Evolutionary conservation across 1,140 invertebrate species (phyloP), one percentile per base, ranked within the genome.

Genomic region (Hermetia illucens): DNA sequence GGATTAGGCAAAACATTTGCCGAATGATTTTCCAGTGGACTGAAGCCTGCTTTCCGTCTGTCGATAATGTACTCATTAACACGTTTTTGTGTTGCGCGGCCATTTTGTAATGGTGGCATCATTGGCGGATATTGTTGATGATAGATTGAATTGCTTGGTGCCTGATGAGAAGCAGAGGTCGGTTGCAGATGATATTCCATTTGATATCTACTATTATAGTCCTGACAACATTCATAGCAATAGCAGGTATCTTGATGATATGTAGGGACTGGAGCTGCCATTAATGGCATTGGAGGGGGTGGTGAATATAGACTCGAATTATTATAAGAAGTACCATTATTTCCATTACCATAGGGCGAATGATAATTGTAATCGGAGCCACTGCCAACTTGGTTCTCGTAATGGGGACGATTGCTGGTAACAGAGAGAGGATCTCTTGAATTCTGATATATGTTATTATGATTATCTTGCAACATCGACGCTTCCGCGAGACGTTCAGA

Each of bases 161-260:
- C 44, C 8, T 34, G 18, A 19, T 34, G 17, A 27, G 38, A n/a
- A 42, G 39, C 34, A 44, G n/a, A n/a, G n/a, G n/a, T n/a, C n/a
- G n/a, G n/a, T n/a, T n/a, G 35, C 21, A 47, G 42, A 36, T 42
- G 50, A 5, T 52, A 52, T 3, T 52, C 51, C 9, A 44, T 9
- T 27, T 27, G 24, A n/a, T n/a, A 27, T 27, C n/a, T n/a, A 27
- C 39, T 35, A 20, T 36, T 49, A 36, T 52, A 59, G 25, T 47
- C 52, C 41, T 60, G 57, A 34, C 57, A n/a, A n/a, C n/a, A 60
- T 16, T 60, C 56, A 40, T 55, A 60, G 32, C 57, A 60, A 32
- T 50, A 58, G 43, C 56, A 60, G 22, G 46, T 52, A 19, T 60
- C 53, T 18, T 61, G 57, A 44, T 55, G 58, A 35, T 44, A 35